Base-by-base conservation (phyloP, 2,797 vertebrate genomes). In the Muscicapa striata region DNA sequence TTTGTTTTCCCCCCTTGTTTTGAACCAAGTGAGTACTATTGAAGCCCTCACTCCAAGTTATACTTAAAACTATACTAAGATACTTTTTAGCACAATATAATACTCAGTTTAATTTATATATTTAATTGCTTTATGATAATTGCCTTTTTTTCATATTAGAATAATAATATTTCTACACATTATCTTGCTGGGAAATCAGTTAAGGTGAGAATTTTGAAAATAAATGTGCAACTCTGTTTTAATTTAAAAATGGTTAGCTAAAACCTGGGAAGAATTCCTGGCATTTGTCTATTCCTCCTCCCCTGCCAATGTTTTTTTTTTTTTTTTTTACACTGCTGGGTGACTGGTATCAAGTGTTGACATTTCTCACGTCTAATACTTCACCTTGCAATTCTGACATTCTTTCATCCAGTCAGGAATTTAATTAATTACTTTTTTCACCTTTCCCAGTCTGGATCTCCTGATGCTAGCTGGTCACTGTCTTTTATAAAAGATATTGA, bases 121-220 rank as follows among this genome's bases (percentile, higher is more conserved):
- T 69, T 92, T 89, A 85, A 88, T 86, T 88, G 76, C 76, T 87
- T 43, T 75, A 59, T 77, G 26, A 92, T 68, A 70, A 58, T 58
- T 59, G 45, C 43, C 16, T 84, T 95, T 95, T 95, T 83, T 94
- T 91, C 15, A 51, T 73, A 49, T 70, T 68, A 84, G 5, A 64
- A 16, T 80, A 62, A 51, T 86, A 90, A 32, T 66, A 77, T 54
- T 84, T 93, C 43, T 58, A 27, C 98, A 27, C 98, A 98, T 93
- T 99, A 99, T 95, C 97, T 99, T 82, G 98, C 98, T 16, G 98
- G 99, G 96, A 98, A 98, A 6, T 98, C 98, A 10, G 98, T 99
- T 89, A 99, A 99, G 98, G 98, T 98, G 79, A 95, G 97, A 82
- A 80, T 48, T 80, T 83, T 77, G 26, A 74, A 69, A 89, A 52